These are phyloP conservation scores for Eilema griseolum DNA, from an alignment of 2,888 invertebrate species.

Conservation along the genomic window DNA sequence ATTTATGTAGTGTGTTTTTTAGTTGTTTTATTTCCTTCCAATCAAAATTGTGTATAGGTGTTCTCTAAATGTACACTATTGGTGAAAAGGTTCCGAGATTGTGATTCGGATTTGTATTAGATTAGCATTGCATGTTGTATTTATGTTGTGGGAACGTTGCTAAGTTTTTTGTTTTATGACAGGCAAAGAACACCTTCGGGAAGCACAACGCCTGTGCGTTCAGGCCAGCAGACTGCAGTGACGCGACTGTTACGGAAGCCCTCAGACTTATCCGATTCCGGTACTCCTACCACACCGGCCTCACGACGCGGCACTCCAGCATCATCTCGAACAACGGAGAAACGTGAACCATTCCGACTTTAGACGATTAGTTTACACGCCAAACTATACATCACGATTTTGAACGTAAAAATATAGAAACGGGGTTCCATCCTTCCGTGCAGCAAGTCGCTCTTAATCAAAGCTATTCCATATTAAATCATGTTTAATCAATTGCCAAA, in stretches of 20 bases:
- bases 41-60: constrained; percentile 48
- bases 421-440: constrained; percentile 50
- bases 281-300: constrained; percentile 81
- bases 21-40: constrained; percentile 28
- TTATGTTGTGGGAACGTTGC: constrained; percentile 21
- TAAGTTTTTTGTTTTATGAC: constrained; percentile 47
- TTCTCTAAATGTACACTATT: constrained; percentile 40
- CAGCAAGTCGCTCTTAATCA: constrained; percentile 67
- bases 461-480: constrained; percentile 47
- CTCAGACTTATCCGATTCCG: constrained; percentile 90
- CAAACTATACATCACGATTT: constrained; percentile 38
- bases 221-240: constrained; percentile 88
- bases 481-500: constrained; percentile 52
- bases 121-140: constrained; percentile 52
- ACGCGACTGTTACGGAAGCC: constrained; percentile 89
- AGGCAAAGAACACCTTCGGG: constrained; percentile 93
- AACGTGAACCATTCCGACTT: constrained; percentile 92
- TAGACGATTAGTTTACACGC: constrained; percentile 75
- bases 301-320: constrained; percentile 78
- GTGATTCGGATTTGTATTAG: constrained; percentile 30
- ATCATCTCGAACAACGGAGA: constrained; percentile 81
- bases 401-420: constrained; percentile 38
- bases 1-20: constrained; percentile 49
- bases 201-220: constrained; percentile 90
- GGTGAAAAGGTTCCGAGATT: constrained; percentile 37